phyloP scores from a whole-genome alignment of 2,797 vertebrate genomes.

The Acanthornis magna region DNA sequence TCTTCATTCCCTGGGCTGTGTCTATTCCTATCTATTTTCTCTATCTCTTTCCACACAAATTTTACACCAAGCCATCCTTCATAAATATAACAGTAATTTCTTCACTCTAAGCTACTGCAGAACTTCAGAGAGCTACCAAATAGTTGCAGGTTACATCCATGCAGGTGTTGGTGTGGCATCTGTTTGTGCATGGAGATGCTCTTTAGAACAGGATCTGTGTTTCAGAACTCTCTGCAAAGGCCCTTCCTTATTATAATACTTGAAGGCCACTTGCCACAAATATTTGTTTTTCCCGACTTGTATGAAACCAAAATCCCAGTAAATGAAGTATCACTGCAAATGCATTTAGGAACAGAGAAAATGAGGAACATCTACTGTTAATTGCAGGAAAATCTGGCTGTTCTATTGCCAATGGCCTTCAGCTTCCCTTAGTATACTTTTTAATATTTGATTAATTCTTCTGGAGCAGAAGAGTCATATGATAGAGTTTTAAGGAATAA shows the following conservation, averaged over 20 bases:
- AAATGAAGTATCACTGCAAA: neutral
- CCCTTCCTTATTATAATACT: neutral
- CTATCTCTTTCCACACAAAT: neutral
- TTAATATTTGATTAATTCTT: neutral
- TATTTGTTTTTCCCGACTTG: neutral
- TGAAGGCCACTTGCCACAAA: neutral
- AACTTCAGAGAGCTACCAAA: neutral
- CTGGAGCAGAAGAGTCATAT: conserved; percentile 27
- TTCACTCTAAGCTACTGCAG: neutral
- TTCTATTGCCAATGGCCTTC: neutral
- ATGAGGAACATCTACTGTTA: neutral
- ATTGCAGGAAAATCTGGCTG: neutral
- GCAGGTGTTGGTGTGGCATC: neutral
- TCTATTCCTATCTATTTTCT: neutral
- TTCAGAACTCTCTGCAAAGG: neutral
- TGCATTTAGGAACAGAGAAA: neutral
- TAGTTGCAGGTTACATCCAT: neutral
- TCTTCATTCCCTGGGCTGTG: neutral
- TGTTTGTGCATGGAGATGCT: neutral
- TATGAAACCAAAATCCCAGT: neutral
- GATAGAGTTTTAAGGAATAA: conserved; percentile 26
- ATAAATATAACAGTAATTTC: neutral
- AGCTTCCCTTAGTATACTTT: neutral
- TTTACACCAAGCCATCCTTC: neutral
- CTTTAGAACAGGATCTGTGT: neutral